Conservation (phyloP, 2,113 vertebrate genomes). For the Lophotis ruficrista region DNA sequence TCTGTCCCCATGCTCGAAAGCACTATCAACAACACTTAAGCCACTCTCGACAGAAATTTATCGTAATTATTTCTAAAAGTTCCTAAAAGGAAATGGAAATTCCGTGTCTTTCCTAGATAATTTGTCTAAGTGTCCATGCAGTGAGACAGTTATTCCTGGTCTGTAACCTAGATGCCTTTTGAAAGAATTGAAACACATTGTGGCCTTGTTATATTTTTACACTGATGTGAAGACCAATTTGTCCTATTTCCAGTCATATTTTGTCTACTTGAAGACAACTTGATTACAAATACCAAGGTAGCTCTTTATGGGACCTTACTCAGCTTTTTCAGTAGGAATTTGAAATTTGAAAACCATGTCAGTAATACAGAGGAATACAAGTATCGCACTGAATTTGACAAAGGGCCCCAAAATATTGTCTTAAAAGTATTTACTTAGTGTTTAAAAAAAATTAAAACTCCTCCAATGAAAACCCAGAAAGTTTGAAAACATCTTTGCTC, state of each 20-base stretch:
- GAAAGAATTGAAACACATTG: fast-evolving
- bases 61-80: neutral
- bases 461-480: neutral
- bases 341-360: neutral
- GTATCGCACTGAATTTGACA: neutral
- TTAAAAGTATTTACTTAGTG: neutral
- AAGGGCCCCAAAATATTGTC: neutral
- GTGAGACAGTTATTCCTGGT: neutral
- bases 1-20: neutral
- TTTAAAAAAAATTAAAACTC: neutral
- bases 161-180: neutral
- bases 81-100: neutral
- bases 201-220: neutral
- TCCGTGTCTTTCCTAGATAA: neutral
- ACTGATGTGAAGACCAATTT: neutral
- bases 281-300: neutral
- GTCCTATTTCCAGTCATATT: neutral
- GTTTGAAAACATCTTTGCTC: neutral
- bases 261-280: neutral
- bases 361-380: neutral
- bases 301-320: neutral
- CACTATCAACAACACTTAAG: neutral
- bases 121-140: neutral
- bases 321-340: neutral
- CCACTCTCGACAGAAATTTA: neutral